Evolutionary conservation across 1,140 invertebrate species (phyloP), one percentile per base, ranked within the genome.

Genomic region (Brachionus asplanchnoidis): DNA sequence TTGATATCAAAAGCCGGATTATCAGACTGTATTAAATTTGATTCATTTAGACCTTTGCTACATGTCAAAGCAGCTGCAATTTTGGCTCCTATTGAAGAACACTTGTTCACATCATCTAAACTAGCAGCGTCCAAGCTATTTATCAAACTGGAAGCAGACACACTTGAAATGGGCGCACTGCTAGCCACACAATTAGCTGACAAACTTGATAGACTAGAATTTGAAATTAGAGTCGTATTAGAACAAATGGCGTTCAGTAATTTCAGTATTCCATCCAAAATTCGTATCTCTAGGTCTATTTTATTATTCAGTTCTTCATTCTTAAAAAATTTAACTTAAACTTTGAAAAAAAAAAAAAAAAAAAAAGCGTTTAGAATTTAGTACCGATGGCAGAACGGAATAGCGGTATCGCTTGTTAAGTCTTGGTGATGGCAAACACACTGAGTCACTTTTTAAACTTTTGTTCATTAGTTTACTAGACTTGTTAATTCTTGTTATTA

Each of bases 271-370:
- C 73, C 73, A 23, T 77, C 73, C 42, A 77, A 14, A 50, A 77
- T 77, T 3, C 73, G 17, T 14, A 77, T 77, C 32, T 77, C 73
- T 40, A 77, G 26, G 26, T 77, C 73, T 20, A 77, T 77, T 50
- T 77, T 77, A 26, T 77, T 77, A 17, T 77, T 77, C 26, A 77
- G 42, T n/a, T 77, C 73, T 50, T 77, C 73, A 46, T 77, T 77
- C 73, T 68, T 68, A 68, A 73, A 40, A 42, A 73, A 40, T 36
- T 8, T 12, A 77, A 77, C 5, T 77, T 50, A 50, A 36, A 26
- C 17, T 46, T 75, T 32, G 3, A 77, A 28, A 46, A 50, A 4
- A 12, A 26, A 75, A 75, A 46, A 5, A 46, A n/a, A 50, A 26
- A 50, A 8, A 17, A 73, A 73, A 11, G 68, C 36, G 68, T 73